Conservation (phyloP, 2,888 invertebrate species). For the Hedychridium roseum region DNA sequence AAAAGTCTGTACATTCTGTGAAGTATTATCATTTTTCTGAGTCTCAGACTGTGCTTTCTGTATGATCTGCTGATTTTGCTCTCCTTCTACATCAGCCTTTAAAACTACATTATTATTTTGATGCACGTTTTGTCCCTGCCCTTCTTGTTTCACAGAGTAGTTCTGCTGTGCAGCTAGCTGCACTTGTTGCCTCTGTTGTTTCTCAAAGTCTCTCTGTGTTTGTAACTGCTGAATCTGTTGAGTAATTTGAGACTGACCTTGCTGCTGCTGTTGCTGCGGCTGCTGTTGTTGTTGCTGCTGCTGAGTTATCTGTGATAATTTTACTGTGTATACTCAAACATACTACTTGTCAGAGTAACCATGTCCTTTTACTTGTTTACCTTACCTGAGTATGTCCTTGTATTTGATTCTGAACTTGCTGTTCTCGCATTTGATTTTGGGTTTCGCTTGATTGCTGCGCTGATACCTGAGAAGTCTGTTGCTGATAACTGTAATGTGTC, state of each 20-base stretch:
- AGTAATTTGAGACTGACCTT: slow-evolving; percentile 37
- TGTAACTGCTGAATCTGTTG: slow-evolving; percentile 44
- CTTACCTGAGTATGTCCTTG: slow-evolving; percentile 54
- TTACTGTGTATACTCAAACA: slow-evolving; percentile 25
- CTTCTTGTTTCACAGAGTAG: slow-evolving; percentile 38
- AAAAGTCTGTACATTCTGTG: slow-evolving; percentile 50
- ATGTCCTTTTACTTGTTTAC: slow-evolving; percentile 49
- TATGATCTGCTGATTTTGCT: slow-evolving; percentile 49
- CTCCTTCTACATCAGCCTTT: slow-evolving; percentile 45
- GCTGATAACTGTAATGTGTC: slow-evolving; percentile 61
- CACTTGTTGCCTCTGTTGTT: slow-evolving; percentile 52
- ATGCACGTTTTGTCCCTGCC: slow-evolving; percentile 45
- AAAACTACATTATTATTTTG: slow-evolving; percentile 55
- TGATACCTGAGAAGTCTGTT: slow-evolving; percentile 56
- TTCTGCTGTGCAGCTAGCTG: slow-evolving; percentile 44
- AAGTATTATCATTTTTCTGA: slow-evolving; percentile 48
- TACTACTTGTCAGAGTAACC: too few species aligned
- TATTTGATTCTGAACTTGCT: slow-evolving; percentile 55
- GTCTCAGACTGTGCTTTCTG: slow-evolving; percentile 51
- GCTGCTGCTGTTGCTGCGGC: slow-evolving; percentile 46
- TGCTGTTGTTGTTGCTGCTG: slow-evolving; percentile 40
- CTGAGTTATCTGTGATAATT: slow-evolving; percentile 36
- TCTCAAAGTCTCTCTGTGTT: slow-evolving; percentile 39
- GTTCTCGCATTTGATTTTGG: slow-evolving; percentile 53
- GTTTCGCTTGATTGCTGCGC: slow-evolving; percentile 53